These are phyloP conservation scores for Characodon lateralis DNA, from an alignment of 2,797 vertebrate species.

Conservation along the genomic window DNA sequence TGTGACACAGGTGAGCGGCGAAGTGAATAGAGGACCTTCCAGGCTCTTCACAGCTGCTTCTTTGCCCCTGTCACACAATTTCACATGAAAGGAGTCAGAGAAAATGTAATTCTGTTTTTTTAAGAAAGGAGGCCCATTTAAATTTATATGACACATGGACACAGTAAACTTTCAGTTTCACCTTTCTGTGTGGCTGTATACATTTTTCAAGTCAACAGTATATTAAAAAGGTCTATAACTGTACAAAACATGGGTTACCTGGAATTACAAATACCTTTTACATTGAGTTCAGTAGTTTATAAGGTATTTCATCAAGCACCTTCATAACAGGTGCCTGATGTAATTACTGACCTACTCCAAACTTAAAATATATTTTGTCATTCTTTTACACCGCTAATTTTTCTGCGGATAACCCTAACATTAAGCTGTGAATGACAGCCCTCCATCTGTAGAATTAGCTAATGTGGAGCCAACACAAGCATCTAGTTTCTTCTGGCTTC, in stretches of 20 bases:
- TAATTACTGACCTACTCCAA: conserved; percentile 9
- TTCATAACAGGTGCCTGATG: conserved; percentile 39
- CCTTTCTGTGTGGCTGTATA: not conserved
- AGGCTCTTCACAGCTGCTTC: conserved; percentile 70
- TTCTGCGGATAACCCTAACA: conserved; percentile 32
- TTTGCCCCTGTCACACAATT: conserved; percentile 67
- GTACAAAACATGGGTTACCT: not conserved
- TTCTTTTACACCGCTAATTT: conserved; percentile 32
- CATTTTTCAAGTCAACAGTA: not conserved
- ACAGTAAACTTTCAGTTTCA: conserved; percentile 7
- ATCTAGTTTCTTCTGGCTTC: not conserved
- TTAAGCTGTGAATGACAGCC: conserved; percentile 10
- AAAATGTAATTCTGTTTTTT: conserved; percentile 59
- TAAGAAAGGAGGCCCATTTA: conserved; percentile 36
- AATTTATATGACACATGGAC: conserved; percentile 4
- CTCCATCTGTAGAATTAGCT: conserved; percentile 18
- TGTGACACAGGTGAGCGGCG: conserved; percentile 78
- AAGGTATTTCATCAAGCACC: conserved; percentile 15
- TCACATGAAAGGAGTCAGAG: conserved; percentile 38
- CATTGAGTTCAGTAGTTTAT: not conserved
- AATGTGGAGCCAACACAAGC: conserved; percentile 22
- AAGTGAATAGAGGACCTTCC: conserved; percentile 42
- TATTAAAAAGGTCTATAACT: not conserved
- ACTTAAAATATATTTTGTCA: conserved; percentile 14
- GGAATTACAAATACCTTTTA: not conserved